Evolutionary conservation across 2,888 invertebrate genomes (phyloP).

Genomic region (Sphaerophoria taeniata): DNA sequence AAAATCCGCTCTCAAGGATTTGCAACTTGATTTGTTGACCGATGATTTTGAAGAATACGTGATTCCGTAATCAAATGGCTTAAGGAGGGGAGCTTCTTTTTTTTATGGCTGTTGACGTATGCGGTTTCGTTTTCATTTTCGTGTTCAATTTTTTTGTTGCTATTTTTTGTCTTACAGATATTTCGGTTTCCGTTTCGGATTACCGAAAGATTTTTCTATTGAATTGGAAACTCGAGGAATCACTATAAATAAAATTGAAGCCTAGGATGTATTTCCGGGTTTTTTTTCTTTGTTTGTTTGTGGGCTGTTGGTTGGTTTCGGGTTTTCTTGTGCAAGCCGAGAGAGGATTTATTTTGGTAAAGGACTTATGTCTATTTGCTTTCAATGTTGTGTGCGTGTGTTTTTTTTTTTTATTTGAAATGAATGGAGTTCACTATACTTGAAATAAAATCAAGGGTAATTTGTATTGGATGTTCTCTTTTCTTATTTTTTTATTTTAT

Average conservation of each 20-base stretch:
- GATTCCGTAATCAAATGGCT: slow-evolving; percentile 54
- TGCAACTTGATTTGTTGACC: slow-evolving; percentile 68
- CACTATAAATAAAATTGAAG: slow-evolving; percentile 25
- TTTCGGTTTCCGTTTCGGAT: neutral
- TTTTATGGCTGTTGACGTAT: neutral
- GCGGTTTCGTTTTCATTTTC: neutral
- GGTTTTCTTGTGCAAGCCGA: neutral
- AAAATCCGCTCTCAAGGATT: slow-evolving; percentile 50
- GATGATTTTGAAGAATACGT: slow-evolving; percentile 56
- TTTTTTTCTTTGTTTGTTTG: neutral
- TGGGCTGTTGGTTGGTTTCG: neutral
- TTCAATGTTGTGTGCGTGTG: neutral
- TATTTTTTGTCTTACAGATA: neutral
- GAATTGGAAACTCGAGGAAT: slow-evolving; percentile 20
- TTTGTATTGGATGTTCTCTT: slow-evolving; percentile 16
- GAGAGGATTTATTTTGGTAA: neutral
- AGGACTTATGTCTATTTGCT: neutral
- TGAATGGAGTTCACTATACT: slow-evolving; percentile 1
- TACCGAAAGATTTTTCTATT: slow-evolving; percentile 15
- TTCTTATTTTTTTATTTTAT: neutral
- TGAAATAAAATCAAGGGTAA: slow-evolving; percentile 26
- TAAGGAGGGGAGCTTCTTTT: slow-evolving; percentile 35
- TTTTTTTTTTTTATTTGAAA: neutral
- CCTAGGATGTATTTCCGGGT: neutral
- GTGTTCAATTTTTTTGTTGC: too few relatives aligned